These are phyloP conservation scores for Eilema sororculum DNA, from an alignment of 2,888 invertebrate species.

Conservation along the genomic window DNA sequence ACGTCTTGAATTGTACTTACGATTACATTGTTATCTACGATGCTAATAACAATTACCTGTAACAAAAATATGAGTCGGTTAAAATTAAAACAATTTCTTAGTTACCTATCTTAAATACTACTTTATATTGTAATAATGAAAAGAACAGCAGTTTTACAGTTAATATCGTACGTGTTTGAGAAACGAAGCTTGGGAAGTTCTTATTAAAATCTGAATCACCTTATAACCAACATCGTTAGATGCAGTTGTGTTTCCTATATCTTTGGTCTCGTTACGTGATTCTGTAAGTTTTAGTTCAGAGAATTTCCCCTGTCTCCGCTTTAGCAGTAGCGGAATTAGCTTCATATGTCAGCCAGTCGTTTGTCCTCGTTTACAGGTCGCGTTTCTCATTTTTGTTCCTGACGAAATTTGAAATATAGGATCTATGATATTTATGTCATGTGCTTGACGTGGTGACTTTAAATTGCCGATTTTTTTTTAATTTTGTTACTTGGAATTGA, in stretches of 20 bases:
- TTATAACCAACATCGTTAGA: not conserved
- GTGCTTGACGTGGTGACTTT: not conserved
- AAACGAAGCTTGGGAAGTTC: not conserved
- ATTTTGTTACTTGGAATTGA: no score
- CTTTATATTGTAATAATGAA: not conserved
- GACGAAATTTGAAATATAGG: not conserved
- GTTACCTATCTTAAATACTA: not conserved
- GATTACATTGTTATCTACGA: not conserved
- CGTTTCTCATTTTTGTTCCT: not conserved
- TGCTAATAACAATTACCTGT: not conserved
- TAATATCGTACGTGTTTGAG: not conserved
- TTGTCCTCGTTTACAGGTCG: not conserved
- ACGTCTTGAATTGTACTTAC: no score
- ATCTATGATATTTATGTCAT: no score
- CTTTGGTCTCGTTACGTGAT: not conserved
- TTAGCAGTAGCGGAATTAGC: not conserved
- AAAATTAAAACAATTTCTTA: not conserved
- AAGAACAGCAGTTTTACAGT: not conserved
- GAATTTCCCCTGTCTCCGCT: constrained; percentile 9
- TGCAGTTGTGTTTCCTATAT: not conserved
- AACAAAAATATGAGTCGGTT: not conserved
- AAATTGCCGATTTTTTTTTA: no score
- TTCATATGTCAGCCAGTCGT: not conserved
- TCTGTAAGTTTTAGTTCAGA: constrained; percentile 6
- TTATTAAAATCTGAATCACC: not conserved